These are phyloP conservation scores for Leptocoma aspasia DNA, from an alignment of 2,113 vertebrate genomes.

Conservation along the genomic window DNA sequence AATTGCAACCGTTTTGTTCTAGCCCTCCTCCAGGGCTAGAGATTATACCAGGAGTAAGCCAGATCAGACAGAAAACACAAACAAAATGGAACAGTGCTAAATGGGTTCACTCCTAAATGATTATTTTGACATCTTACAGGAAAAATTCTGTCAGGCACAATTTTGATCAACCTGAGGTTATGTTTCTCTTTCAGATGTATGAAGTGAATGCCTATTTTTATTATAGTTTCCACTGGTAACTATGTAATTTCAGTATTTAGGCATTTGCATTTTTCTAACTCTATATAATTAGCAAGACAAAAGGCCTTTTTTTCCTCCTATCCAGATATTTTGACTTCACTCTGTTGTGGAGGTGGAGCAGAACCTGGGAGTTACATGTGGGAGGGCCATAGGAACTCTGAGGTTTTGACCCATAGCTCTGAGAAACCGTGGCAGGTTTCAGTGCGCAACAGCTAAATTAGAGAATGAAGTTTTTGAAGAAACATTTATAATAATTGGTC, in stretches of 20 bases:
- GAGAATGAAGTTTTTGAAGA: background rate
- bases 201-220: conserved; percentile 29
- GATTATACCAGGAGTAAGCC: background rate
- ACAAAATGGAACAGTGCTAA: background rate
- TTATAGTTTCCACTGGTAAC: background rate
- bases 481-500: background rate
- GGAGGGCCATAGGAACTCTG: background rate
- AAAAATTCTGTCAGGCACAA: background rate
- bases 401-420: background rate
- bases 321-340: conserved; percentile 13
- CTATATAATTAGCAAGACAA: conserved; percentile 16
- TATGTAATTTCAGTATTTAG: conserved; percentile 31
- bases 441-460: background rate
- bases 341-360: background rate
- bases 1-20: background rate
- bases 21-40: background rate
- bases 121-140: conserved; percentile 5
- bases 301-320: background rate
- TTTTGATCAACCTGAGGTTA: conserved; percentile 20
- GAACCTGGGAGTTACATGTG: background rate
- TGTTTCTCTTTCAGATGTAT: background rate
- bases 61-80: background rate
- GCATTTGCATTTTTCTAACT: conserved; percentile 20
- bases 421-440: background rate
- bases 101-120: background rate